A percentile compares a stretch with the other conserved stretches of the same genome.
Evolutionary conservation across 2,113 vertebrate genomes (phyloP).

Genomic region (Vidua chalybeata): DNA sequence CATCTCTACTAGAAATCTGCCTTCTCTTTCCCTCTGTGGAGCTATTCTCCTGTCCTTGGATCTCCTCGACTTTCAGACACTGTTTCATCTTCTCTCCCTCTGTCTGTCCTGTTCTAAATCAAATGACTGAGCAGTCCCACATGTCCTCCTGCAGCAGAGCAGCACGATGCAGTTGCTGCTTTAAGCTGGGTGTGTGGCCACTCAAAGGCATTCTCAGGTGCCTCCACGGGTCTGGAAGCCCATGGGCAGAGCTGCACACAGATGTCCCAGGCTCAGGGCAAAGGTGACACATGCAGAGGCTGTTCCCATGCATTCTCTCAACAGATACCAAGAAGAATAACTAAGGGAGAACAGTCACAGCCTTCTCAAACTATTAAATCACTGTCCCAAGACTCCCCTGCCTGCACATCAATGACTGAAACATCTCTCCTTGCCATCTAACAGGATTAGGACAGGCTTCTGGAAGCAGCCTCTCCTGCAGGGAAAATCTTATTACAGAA

Average conservation of each 20-base stretch:
- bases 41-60: background rate
- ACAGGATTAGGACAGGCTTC: conserved; percentile 8
- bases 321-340: background rate
- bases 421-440: background rate
- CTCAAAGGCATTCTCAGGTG: background rate
- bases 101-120: background rate
- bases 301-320: background rate
- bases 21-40: background rate
- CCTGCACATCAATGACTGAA: background rate
- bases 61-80: background rate
- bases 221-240: fast-evolving
- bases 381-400: background rate
- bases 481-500: conserved; percentile 23
- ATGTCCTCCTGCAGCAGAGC: background rate
- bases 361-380: background rate
- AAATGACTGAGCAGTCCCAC: background rate
- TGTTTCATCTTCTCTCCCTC: background rate
- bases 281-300: background rate
- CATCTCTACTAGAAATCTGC: background rate
- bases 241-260: background rate
- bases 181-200: background rate
- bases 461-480: conserved; percentile 6
- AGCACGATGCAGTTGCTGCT: background rate
- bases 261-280: background rate
- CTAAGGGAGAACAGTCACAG: background rate